phyloP scores from a whole-genome alignment of 2,888 invertebrate species.

The Eristalis pertinax region DNA sequence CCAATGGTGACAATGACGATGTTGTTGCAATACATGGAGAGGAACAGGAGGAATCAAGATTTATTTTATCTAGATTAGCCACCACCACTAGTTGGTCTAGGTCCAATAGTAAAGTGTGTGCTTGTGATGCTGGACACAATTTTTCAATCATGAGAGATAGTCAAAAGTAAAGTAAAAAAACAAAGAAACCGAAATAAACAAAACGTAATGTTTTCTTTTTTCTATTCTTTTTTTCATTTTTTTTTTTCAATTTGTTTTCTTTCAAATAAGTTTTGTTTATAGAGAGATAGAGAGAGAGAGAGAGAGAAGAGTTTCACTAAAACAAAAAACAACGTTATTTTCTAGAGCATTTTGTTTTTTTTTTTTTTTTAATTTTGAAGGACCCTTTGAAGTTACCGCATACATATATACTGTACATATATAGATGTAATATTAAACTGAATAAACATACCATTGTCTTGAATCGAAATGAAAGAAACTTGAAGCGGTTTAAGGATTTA shows the following conservation, averaged over 20 bases:
- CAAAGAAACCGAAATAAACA: slow-evolving; percentile 75
- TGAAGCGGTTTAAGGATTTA: slow-evolving; percentile 59
- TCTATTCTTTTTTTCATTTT: slow-evolving; percentile 37
- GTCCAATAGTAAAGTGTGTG: slow-evolving; percentile 83
- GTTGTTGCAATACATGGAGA: slow-evolving; percentile 74
- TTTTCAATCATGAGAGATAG: slow-evolving; percentile 78
- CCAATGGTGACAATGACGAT: slow-evolving; percentile 64
- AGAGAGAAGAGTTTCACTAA: background rate
- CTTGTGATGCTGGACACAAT: slow-evolving; percentile 81
- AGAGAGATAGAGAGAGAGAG: too few relatives aligned
- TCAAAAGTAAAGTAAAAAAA: slow-evolving; percentile 74
- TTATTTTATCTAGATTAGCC: slow-evolving; percentile 82
- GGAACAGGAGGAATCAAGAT: slow-evolving; percentile 81
- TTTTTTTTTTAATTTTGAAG: background rate
- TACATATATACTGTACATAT: slow-evolving; percentile 10
- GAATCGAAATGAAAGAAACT: slow-evolving; percentile 70
- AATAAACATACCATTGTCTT: slow-evolving; percentile 65
- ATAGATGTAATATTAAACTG: slow-evolving; percentile 35
- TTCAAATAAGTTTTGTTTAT: background rate
- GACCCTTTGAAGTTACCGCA: background rate
- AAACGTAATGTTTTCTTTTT: slow-evolving; percentile 70
- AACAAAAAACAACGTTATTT: background rate
- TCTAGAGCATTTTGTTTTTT: background rate
- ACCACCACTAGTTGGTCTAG: slow-evolving; percentile 83
- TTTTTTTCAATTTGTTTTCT: slow-evolving; percentile 35